phyloP scores from a whole-genome alignment of 1,140 invertebrate species.

The Macrocentrus cingulum region DNA sequence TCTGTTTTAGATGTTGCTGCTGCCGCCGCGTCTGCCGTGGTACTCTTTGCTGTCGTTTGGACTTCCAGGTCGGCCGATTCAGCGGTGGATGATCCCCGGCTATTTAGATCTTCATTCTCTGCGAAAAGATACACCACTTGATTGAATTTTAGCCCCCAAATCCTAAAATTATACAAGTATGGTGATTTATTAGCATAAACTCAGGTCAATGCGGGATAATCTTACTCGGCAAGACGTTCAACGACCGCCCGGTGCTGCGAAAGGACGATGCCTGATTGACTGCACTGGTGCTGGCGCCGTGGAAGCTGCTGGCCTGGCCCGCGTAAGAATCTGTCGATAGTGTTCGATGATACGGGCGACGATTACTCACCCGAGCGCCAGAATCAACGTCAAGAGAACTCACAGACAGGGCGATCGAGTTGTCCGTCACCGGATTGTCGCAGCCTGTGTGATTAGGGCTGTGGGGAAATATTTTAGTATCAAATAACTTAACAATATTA shows the following conservation, averaged over 20 bases:
- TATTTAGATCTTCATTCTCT: slow-evolving; percentile 23
- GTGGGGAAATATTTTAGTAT: too few species aligned
- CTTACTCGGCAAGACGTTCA: slow-evolving; percentile 38
- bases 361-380: slow-evolving; percentile 42
- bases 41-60: slow-evolving; percentile 11
- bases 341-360: slow-evolving; percentile 40
- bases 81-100: background rate
- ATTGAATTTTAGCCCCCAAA: too few species aligned
- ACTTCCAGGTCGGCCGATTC: slow-evolving; percentile 5
- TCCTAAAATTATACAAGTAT: too few species aligned
- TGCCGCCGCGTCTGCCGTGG: slow-evolving; percentile 29
- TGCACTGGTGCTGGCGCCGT: slow-evolving; percentile 35
- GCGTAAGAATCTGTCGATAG: slow-evolving; percentile 32
- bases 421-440: slow-evolving; percentile 36
- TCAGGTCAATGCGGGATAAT: too few species aligned
- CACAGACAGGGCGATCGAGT: slow-evolving; percentile 27
- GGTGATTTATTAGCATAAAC: too few species aligned
- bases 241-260: slow-evolving; percentile 38
- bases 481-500: too few species aligned
- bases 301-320: slow-evolving; percentile 37
- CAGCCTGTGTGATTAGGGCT: slow-evolving; percentile 61
- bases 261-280: slow-evolving; percentile 34
- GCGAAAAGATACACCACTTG: slow-evolving; percentile 21
- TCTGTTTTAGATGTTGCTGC: slow-evolving; percentile 28
- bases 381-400: slow-evolving; percentile 34